Percentiles rank a stretch among this genome's conserved stretches.
Conservation (phyloP, 2,888 invertebrate species). For the Zhuqinia jingwanae region DNA sequence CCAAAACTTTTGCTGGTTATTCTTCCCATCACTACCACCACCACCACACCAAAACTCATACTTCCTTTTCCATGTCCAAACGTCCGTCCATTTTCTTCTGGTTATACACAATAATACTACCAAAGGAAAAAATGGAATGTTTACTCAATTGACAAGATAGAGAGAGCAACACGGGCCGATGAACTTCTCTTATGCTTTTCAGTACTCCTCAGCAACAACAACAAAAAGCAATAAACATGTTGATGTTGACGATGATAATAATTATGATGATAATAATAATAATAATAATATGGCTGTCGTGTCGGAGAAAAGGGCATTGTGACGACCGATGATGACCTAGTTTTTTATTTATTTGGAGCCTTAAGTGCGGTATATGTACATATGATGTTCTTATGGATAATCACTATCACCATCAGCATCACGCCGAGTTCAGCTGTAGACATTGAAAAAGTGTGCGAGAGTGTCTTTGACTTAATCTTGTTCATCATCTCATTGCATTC, state of each 20-base stretch:
- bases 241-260: background rate
- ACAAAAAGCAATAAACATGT: too few species aligned
- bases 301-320: too few species aligned
- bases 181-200: background rate
- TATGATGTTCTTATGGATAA: too few species aligned
- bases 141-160: slow-evolving; percentile 26
- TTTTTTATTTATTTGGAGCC: too few species aligned
- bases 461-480: slow-evolving; percentile 61
- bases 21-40: too few species aligned
- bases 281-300: background rate
- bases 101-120: too few species aligned
- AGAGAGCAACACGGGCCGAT: slow-evolving; percentile 1
- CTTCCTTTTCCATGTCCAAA: background rate
- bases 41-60: too few species aligned
- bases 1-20: background rate
- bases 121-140: background rate
- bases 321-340: too few species aligned
- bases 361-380: too few species aligned
- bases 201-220: background rate
- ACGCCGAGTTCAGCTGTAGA: background rate
- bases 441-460: slow-evolving; percentile 52
- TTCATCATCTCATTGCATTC: slow-evolving; percentile 35
- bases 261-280: background rate
- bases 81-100: background rate
- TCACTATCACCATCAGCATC: too few species aligned